Percentiles rank a stretch among this genome's conserved stretches.
Evolutionary conservation across 1,140 invertebrate species (phyloP).

Genomic region (Gonioctena quinquepunctata): DNA sequence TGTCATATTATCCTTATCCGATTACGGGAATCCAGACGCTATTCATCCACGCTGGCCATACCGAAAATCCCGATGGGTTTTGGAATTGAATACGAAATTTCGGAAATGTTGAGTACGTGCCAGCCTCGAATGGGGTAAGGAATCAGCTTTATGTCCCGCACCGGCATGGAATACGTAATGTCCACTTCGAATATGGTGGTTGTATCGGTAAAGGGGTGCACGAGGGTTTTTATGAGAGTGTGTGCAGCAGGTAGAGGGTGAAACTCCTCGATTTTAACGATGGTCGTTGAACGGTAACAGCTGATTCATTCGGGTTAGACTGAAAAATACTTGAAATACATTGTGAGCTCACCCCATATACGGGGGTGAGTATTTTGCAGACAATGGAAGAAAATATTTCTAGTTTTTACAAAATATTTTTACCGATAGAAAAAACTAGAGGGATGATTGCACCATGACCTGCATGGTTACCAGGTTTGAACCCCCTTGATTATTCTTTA

Average conservation of each 20-base stretch:
- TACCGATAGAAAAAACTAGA: too few species aligned
- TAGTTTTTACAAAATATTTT: too few species aligned
- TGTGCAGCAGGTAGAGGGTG: slow-evolving; percentile 20
- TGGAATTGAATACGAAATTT: slow-evolving; percentile 44
- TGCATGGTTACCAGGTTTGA: too few species aligned
- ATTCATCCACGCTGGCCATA: slow-evolving; percentile 8
- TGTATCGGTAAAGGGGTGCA: slow-evolving; percentile 23
- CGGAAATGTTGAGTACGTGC: slow-evolving; percentile 47
- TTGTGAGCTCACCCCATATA: too few species aligned
- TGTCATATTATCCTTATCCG: too few species aligned
- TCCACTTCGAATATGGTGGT: neutral
- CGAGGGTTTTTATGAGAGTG: neutral
- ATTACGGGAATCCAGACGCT: slow-evolving; percentile 14
- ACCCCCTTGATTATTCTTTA: too few species aligned
- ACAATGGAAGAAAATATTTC: too few species aligned
- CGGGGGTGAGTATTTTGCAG: too few species aligned
- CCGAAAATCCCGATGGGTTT: slow-evolving; percentile 30
- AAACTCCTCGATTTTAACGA: slow-evolving; percentile 2
- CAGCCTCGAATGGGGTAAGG: slow-evolving; percentile 7
- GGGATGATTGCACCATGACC: too few species aligned
- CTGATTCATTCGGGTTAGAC: neutral
- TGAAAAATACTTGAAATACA: too few species aligned
- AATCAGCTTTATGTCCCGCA: slow-evolving; percentile 1
- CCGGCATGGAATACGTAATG: neutral
- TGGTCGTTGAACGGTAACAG: neutral